Evolutionary conservation across 2,113 vertebrate genomes (phyloP), one percentile per base, ranked within the genome.

Genomic region (Dipodomys ordii): DNA sequence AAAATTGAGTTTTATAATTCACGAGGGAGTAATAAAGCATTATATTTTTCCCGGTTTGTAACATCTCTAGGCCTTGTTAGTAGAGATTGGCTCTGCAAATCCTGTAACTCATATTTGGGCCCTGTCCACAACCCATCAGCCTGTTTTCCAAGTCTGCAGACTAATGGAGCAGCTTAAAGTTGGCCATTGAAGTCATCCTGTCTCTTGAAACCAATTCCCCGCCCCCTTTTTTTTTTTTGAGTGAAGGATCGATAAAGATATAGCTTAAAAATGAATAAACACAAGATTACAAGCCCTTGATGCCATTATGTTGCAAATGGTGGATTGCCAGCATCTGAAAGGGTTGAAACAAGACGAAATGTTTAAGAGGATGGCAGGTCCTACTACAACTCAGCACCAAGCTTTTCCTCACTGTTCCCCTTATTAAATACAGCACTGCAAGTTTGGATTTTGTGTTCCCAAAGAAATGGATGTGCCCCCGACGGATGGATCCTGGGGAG

Each of bases 401-500:
- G 93, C 73, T 91, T 35, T 91, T 79, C 95, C 87, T 97, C 64
- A 95, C 83, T 95, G 44, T 1, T 91, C 60, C 91, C 79, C 95
- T 94, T 96, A 86, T 95, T 49, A 0, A 71, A 19, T 12, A 53
- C 98, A 99, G 99, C 99, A 99, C 98, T 99, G 99, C 98, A 99
- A 99, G 92, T 99, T 99, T 73, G 99, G 99, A 94, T 96, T 98
- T 95, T 99, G 99, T 27, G 98, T 99, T 96, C 97, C 98, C 97
- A 99, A 99, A 97, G 99, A 99, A 96, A 98, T 98, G 1, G 99
- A 99, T 82, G 94, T 96, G 0, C 95, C 97, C 0, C 97, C 98
- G 73, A 98, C 98, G 27, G 99, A 99, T 0, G 99, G 99, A 78
- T 98, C 99, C 0, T 99, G 99, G 99, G 99, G 99, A 28, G 98